Evolutionary conservation across 2,797 vertebrate species (phyloP).

Genomic region (Furcifer pardalis): DNA sequence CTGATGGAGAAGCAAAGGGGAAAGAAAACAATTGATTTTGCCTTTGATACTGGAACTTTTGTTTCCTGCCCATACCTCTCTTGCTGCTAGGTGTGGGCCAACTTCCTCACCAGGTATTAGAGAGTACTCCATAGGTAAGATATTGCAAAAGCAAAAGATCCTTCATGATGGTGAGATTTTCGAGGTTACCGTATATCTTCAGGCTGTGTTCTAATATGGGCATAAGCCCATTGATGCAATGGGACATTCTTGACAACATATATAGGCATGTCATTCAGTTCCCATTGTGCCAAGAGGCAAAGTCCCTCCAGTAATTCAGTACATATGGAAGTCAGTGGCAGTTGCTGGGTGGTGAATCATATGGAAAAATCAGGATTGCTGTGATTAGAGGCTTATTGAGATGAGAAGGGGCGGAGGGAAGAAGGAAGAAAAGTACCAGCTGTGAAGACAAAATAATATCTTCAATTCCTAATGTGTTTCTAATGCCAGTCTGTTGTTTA

Average conservation of each 20-base stretch:
- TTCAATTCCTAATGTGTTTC: not conserved
- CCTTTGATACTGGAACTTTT: constrained; percentile 24
- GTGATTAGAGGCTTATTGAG: constrained; percentile 2
- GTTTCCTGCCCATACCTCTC: not conserved
- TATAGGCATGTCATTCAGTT: not conserved
- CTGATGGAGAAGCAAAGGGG: constrained; percentile 28
- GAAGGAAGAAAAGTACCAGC: not conserved
- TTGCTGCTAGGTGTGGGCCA: not conserved
- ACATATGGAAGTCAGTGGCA: not conserved
- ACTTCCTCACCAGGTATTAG: not conserved
- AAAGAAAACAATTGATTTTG: constrained; percentile 23
- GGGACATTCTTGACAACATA: not conserved
- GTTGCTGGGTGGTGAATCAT: constrained; percentile 1
- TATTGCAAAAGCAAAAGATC: not conserved
- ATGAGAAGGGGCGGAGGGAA: not conserved
- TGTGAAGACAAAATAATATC: not conserved
- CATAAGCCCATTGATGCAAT: not conserved
- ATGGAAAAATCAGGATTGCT: not conserved
- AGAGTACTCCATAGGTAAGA: not conserved
- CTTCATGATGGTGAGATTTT: not conserved
- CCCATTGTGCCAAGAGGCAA: not conserved
- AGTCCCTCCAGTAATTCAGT: not conserved
- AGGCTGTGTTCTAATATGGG: not conserved
- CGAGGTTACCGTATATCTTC: not conserved
- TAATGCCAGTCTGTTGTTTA: not conserved